A percentile compares a stretch with the other conserved stretches of the same genome.
Conservation (phyloP, 2,797 vertebrate genomes). For the Limnodromus scolopaceus region DNA sequence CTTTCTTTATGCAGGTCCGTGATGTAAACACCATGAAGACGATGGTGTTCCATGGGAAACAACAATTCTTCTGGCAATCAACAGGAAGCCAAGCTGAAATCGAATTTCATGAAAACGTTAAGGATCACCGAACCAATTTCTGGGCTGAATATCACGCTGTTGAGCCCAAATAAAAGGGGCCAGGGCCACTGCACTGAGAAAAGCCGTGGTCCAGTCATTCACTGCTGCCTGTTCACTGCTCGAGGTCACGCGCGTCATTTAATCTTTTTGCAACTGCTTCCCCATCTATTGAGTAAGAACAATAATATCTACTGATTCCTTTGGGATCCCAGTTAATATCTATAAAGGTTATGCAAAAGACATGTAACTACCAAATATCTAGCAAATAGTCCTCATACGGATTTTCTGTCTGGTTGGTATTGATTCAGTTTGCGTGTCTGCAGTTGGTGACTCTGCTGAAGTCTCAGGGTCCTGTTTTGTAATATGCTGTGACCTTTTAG, state of each 20-base stretch:
- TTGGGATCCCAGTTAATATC: neutral
- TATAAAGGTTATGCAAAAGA: neutral
- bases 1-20: constrained; percentile 81
- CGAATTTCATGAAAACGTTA: constrained; percentile 90
- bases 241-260: neutral
- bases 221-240: neutral
- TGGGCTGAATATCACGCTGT: constrained; percentile 86
- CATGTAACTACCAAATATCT: neutral
- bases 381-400: neutral
- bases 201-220: neutral
- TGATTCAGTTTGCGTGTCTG: neutral
- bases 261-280: neutral
- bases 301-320: neutral
- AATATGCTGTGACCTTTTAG: neutral
- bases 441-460: neutral
- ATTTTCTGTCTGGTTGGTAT: neutral
- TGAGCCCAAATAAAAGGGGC: neutral
- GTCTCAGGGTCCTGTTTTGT: neutral
- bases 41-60: constrained; percentile 83
- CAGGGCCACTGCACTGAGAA: neutral
- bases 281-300: neutral
- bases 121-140: constrained; percentile 80
- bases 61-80: constrained; percentile 90
- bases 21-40: constrained; percentile 88
- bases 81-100: constrained; percentile 91